phyloP scores from a whole-genome alignment of 2,113 vertebrate species.

The Monopterus albus region DNA sequence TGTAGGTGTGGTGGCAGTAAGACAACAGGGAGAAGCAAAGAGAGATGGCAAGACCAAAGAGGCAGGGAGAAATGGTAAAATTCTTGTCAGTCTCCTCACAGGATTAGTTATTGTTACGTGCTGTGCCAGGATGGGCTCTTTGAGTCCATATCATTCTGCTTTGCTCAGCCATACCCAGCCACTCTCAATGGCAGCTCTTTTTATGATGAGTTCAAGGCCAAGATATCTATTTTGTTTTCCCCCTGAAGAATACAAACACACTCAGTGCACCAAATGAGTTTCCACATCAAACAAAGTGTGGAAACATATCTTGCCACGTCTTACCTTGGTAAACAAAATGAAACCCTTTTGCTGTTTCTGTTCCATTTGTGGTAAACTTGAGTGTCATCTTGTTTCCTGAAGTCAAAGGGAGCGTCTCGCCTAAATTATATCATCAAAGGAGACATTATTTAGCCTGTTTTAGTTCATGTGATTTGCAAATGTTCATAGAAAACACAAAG shows the following conservation, averaged over 20 bases:
- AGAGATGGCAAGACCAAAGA: too few species aligned
- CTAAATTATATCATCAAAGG: conserved; percentile 80
- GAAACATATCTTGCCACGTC: too few species aligned
- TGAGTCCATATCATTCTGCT: conserved; percentile 44
- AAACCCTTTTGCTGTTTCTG: conserved; percentile 95
- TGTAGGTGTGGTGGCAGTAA: conserved; percentile 33
- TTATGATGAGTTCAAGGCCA: conserved; percentile 19
- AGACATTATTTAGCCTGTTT: background rate
- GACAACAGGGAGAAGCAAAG: conserved; percentile 39
- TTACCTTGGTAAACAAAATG: conserved; percentile 99
- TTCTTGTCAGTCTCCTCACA: conserved; percentile 48
- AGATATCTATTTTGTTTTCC: background rate
- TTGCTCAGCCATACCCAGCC: conserved; percentile 31
- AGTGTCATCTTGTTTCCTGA: conserved; percentile 96
- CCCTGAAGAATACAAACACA: conserved; percentile 20
- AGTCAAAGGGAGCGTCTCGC: conserved; percentile 95
- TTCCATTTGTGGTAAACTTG: conserved; percentile 93
- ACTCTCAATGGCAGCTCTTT: conserved; percentile 24
- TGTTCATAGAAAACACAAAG: background rate
- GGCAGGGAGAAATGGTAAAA: conserved; percentile 54
- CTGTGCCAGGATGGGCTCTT: conserved; percentile 52
- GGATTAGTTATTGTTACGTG: conserved; percentile 60
- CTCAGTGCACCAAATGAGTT: conserved; percentile 20
- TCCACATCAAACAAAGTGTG: too few species aligned
- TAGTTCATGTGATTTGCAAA: background rate